Evolutionary conservation across 64 coral and sea anemone species (phyloP).

Genomic region (Stichodactyla mertensii): DNA sequence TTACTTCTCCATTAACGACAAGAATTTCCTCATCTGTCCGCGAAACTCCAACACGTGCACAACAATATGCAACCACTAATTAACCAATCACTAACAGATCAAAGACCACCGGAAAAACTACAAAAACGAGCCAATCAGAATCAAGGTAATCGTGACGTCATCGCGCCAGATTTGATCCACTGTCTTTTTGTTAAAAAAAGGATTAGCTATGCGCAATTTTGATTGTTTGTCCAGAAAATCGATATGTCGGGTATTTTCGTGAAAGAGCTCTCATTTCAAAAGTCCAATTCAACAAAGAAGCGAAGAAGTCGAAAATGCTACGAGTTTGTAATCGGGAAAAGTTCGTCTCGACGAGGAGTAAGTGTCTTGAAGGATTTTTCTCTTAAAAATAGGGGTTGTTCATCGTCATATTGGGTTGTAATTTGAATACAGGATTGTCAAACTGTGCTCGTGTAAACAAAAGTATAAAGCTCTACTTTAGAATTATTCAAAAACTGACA

Average conservation of each 20-base stretch:
- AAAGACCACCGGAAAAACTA: background rate
- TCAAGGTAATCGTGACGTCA: background rate
- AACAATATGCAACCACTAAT: background rate
- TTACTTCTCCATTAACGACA: background rate
- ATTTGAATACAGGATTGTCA: background rate
- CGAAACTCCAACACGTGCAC: background rate
- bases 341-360: background rate
- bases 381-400: background rate
- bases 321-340: constrained; percentile 4
- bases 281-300: background rate
- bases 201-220: background rate
- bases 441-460: background rate
- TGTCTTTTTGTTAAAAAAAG: constrained; percentile 7
- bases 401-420: background rate
- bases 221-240: constrained; percentile 10
- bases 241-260: background rate
- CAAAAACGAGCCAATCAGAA: background rate
- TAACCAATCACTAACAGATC: constrained; percentile 15
- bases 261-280: background rate
- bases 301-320: background rate
- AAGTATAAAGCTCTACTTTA: background rate
- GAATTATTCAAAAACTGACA: background rate
- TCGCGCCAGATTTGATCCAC: background rate
- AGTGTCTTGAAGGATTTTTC: background rate
- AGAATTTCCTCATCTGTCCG: background rate